These are phyloP conservation scores for Anguilla anguilla DNA, from an alignment of 2,797 vertebrate species.

Conservation along the genomic window DNA sequence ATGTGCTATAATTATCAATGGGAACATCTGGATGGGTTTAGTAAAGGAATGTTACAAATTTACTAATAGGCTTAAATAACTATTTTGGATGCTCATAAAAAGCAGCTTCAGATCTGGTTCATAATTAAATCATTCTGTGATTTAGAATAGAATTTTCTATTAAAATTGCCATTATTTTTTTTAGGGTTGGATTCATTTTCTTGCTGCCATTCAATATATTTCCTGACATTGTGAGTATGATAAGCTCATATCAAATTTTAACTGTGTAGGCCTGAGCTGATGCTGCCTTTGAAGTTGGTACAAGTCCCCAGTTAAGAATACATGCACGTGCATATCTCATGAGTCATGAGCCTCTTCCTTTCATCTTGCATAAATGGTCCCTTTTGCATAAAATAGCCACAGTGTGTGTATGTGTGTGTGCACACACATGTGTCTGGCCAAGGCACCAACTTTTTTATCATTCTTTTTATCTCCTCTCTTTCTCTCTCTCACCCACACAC, in stretches of 20 bases:
- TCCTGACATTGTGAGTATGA: constrained; percentile 32
- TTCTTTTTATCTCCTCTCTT: background rate
- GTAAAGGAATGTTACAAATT: constrained; percentile 71
- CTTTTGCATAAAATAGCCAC: constrained; percentile 9
- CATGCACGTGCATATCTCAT: background rate
- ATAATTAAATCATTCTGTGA: constrained; percentile 69
- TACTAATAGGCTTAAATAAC: constrained; percentile 65
- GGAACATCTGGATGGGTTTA: constrained; percentile 74
- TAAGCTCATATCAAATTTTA: background rate
- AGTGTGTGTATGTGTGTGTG: constrained; percentile 24
- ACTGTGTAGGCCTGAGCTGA: background rate
- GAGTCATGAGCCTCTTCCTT: constrained; percentile 21
- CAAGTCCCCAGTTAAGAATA: background rate
- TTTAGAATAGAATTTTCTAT: constrained; percentile 57
- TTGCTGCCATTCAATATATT: background rate
- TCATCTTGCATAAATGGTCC: constrained; percentile 32
- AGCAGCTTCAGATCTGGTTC: constrained; percentile 65
- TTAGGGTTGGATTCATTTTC: constrained; percentile 25
- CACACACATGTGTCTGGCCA: too few relatives aligned
- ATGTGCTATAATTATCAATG: constrained; percentile 63
- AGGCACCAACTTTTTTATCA: too few relatives aligned
- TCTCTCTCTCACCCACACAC: constrained; percentile 1
- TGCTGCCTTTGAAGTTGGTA: constrained; percentile 5
- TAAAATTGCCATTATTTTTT: constrained; percentile 49
- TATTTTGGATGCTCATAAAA: constrained; percentile 73